These are phyloP conservation scores for Syrmaticus mikado DNA, from an alignment of 2,113 vertebrate species.

Conservation along the genomic window DNA sequence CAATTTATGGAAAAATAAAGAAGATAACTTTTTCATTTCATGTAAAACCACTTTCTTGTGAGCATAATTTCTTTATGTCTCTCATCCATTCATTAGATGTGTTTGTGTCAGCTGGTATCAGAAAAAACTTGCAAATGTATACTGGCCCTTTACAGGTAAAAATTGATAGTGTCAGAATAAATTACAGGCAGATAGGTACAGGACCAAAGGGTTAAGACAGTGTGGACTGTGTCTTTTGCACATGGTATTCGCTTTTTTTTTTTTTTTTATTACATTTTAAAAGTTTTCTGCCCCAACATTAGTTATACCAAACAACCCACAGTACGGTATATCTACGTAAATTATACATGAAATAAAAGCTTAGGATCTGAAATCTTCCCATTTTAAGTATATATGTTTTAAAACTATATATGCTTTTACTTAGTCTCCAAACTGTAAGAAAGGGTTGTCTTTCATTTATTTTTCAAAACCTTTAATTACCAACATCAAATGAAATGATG, in stretches of 20 bases:
- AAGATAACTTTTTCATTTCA: neutral
- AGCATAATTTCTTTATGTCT: neutral
- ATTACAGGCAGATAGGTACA: neutral
- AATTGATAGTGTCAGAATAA: neutral
- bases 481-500: slow-evolving; percentile 46
- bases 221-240: neutral
- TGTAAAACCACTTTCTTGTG: neutral
- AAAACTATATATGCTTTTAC: slow-evolving; percentile 25
- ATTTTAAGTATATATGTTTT: neutral
- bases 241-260: neutral
- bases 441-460: slow-evolving; percentile 21
- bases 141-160: neutral
- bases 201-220: neutral
- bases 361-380: neutral
- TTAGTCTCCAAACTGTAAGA: neutral
- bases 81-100: neutral
- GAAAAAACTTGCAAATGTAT: neutral
- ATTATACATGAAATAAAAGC: slow-evolving; percentile 32
- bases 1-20: neutral
- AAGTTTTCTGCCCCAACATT: neutral
- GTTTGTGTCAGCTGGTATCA: neutral
- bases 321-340: slow-evolving; percentile 1
- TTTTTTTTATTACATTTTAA: slow-evolving; percentile 27
- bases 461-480: slow-evolving; percentile 57
- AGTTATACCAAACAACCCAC: neutral